A percentile compares a stretch with the other conserved stretches of the same genome.
Evolutionary conservation across 2,888 invertebrate species (phyloP).

Genomic region (Tetramorium bicarinatum): DNA sequence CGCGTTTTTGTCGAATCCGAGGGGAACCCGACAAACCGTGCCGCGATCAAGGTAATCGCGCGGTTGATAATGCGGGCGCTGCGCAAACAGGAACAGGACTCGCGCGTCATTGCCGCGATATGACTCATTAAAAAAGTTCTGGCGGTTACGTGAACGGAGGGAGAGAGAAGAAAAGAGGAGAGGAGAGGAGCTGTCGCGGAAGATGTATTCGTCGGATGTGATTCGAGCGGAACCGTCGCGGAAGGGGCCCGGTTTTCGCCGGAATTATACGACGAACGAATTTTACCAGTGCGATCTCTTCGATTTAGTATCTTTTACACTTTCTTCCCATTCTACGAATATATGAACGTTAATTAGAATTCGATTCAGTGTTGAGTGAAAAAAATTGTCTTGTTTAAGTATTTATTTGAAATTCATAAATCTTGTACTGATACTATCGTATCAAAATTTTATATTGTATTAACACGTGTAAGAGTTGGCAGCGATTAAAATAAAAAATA

Average conservation of each 20-base stretch:
- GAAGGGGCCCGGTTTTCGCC: neutral
- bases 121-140: constrained; percentile 54
- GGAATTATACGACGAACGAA: neutral
- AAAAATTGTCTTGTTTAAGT: neutral
- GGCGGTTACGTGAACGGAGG: constrained; percentile 24
- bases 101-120: constrained; percentile 60
- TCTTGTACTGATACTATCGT: neutral
- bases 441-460: neutral
- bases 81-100: constrained; percentile 60
- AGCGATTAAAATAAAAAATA: neutral
- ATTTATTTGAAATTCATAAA: neutral
- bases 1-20: constrained; percentile 29
- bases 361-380: neutral
- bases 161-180: neutral
- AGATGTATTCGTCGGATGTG: neutral
- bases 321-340: constrained; percentile 4
- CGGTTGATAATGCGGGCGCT: constrained; percentile 59
- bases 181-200: neutral
- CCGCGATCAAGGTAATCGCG: constrained; percentile 61
- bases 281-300: neutral
- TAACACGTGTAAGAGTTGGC: neutral
- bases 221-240: neutral
- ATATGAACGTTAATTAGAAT: neutral
- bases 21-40: neutral
- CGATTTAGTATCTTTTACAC: neutral